These are phyloP conservation scores for Selenia dentaria DNA, from an alignment of 2,888 invertebrate species.

Conservation along the genomic window DNA sequence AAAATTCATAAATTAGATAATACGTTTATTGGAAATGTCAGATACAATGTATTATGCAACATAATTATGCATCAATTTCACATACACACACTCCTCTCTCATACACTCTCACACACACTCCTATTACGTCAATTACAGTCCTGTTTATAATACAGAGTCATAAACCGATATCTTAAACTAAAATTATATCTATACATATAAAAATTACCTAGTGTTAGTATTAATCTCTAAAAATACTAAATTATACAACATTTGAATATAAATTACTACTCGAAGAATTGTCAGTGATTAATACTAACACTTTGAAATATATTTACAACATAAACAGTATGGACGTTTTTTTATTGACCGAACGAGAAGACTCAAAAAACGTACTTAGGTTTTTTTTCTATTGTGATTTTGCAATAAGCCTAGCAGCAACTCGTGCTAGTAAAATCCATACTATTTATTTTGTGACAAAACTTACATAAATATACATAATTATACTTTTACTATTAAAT, in stretches of 20 bases:
- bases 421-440: background rate
- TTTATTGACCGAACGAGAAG: background rate
- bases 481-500: conserved; percentile 17
- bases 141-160: conserved; percentile 72
- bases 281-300: conserved; percentile 53
- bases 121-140: conserved; percentile 65
- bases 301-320: conserved; percentile 54
- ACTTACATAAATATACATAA: conserved; percentile 55
- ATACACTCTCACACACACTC: conserved; percentile 44
- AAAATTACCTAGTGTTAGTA: conserved; percentile 47
- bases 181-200: conserved; percentile 46
- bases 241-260: conserved; percentile 32
- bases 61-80: conserved; percentile 25
- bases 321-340: conserved; percentile 45
- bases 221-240: conserved; percentile 36
- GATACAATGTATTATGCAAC: conserved; percentile 15
- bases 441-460: conserved; percentile 9
- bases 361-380: background rate
- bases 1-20: conserved; percentile 46
- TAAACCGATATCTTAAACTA: conserved; percentile 62
- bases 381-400: no score
- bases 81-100: conserved; percentile 15
- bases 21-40: conserved; percentile 29
- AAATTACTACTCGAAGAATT: conserved; percentile 34
- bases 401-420: background rate